These are phyloP conservation scores for Chrysolina americana DNA, from an alignment of 2,888 invertebrate genomes.

Conservation along the genomic window DNA sequence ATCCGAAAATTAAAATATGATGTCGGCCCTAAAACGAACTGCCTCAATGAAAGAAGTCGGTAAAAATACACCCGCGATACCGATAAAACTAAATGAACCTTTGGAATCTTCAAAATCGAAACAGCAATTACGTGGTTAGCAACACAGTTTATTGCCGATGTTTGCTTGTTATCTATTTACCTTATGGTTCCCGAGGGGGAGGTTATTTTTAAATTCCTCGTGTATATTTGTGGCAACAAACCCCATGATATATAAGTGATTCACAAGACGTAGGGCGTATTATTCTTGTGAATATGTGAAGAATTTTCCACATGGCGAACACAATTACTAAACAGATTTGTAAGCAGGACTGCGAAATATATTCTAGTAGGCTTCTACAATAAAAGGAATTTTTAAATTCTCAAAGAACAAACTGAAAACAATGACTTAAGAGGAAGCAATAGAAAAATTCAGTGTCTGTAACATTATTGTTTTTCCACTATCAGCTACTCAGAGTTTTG, in stretches of 20 bases:
- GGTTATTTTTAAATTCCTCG: conserved; percentile 56
- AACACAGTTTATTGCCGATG: conserved; percentile 55
- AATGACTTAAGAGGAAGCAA: too few relatives aligned
- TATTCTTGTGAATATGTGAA: neutral
- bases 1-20: neutral
- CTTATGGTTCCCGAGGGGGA: conserved; percentile 60
- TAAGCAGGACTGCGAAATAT: too few relatives aligned
- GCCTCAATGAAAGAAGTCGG: conserved; percentile 4
- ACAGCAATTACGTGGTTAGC: conserved; percentile 60
- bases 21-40: neutral
- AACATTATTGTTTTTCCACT: too few relatives aligned
- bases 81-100: conserved; percentile 62
- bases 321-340: too few relatives aligned
- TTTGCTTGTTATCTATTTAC: conserved; percentile 63
- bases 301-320: too few relatives aligned
- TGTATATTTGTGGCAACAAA: neutral
- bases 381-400: too few relatives aligned
- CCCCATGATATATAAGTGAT: neutral
- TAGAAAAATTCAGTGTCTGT: too few relatives aligned
- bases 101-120: conserved; percentile 63
- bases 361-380: too few relatives aligned
- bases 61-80: conserved; percentile 49
- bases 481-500: too few relatives aligned
- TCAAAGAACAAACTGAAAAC: too few relatives aligned
- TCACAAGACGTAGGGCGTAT: neutral